phyloP scores from a whole-genome alignment of 2,113 vertebrate species.

The Canis aureus region DNA sequence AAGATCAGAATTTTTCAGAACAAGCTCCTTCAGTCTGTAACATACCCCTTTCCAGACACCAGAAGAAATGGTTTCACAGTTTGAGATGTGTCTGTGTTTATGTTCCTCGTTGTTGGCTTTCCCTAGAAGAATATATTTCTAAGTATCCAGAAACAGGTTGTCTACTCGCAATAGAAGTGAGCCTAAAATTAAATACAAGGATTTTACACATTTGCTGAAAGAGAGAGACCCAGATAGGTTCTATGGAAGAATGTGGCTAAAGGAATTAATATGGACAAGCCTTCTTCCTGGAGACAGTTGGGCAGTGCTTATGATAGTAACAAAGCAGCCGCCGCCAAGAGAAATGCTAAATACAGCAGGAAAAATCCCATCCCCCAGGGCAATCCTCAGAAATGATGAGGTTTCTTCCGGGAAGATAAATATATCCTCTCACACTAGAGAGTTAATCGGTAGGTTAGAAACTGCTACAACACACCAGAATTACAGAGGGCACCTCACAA shows the following conservation, averaged over 20 bases:
- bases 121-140: background rate
- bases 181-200: background rate
- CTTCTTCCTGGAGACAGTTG: background rate
- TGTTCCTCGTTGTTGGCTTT: background rate
- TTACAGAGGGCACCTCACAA: background rate
- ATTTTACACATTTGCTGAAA: background rate
- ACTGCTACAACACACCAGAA: background rate
- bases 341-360: background rate
- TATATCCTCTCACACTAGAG: background rate
- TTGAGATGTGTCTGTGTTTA: no score
- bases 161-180: constrained; percentile 55
- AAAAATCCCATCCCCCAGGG: background rate
- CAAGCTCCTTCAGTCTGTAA: background rate
- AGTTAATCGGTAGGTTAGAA: background rate
- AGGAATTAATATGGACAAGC: background rate
- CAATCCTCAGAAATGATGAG: background rate
- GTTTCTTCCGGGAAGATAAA: background rate
- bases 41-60: background rate
- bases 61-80: background rate
- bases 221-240: background rate
- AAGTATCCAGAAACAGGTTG: constrained; percentile 15
- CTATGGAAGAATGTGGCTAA: background rate
- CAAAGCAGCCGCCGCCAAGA: background rate
- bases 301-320: background rate
- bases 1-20: background rate